Evolutionary conservation across 2,797 vertebrate species (phyloP), one percentile per base, ranked within the genome.

Genomic region (Thripadectes ignobilis): DNA sequence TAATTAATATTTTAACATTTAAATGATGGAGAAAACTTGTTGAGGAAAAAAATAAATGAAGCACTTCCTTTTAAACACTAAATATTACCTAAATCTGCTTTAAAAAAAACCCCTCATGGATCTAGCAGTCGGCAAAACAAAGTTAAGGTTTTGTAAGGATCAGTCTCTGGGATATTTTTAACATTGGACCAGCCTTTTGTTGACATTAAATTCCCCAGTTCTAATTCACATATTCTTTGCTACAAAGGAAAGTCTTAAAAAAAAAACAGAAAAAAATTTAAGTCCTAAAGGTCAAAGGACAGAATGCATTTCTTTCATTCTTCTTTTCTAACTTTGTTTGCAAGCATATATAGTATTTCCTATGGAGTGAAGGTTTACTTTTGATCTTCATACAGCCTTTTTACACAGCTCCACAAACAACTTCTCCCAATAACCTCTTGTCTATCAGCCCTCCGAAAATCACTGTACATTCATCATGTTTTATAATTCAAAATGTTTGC

Each of bases 401-500:
- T 61, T 46, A 81, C 4, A 57, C 16, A 81, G 10, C 6, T 61
- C 34, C 34, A 63, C 9, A 41, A 27, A 32, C 1, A 10, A 26
- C 38, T 43, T 78, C 26, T 52, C 54, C 10, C 32, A 75, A 51
- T 14, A 90, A 51, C 4, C 5, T 61, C 27, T 41, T 34, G 6
- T 80, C 48, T 85, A 61, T 14, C 46, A 89, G n/a, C 21, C 12
- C 39, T 62, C 54, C 38, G 17, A 72, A 82, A 82, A 82, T 30
- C 39, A 69, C 0, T 7, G 6, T 11, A 52, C 0, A 1, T 45
- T 88, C 38, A 69, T 4, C 0, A 0, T 12, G 13, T 45, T 81
- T 76, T 10, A 4, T 29, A 65, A 84, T 17, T 54, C 17, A 80
- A 10, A 74, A 45, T 4, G 3, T 38, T 65, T 68, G 17, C 3